Evolutionary conservation across 2,888 invertebrate genomes (phyloP).

Genomic region (Cephonodes hylas): DNA sequence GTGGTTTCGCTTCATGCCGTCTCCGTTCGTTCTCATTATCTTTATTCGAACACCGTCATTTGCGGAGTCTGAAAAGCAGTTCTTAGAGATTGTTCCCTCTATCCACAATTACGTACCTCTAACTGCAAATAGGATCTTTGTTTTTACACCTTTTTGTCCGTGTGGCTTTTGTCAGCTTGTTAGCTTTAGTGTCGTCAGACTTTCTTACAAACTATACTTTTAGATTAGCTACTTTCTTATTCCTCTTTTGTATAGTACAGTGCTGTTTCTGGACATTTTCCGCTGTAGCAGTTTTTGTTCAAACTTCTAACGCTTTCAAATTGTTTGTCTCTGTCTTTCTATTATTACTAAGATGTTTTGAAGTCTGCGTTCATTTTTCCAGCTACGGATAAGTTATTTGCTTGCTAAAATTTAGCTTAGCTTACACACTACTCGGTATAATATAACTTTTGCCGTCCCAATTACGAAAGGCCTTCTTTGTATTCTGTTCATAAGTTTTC

Average conservation of each 20-base stretch:
- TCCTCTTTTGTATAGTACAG: constrained; percentile 26
- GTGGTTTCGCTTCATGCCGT: constrained; percentile 22
- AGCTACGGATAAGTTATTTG: too few species aligned
- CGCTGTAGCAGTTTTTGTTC: neutral
- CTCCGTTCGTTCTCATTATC: constrained; percentile 38
- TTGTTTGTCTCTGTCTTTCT: neutral
- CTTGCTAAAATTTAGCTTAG: too few species aligned
- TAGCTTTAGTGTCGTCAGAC: constrained; percentile 7
- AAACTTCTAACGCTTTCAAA: neutral
- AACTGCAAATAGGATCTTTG: constrained; percentile 28
- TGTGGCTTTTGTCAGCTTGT: constrained; percentile 11
- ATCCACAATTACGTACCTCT: constrained; percentile 26
- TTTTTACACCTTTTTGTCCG: constrained; percentile 12
- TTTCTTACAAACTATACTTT: neutral
- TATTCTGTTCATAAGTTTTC: constrained; percentile 20
- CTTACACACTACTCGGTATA: neutral
- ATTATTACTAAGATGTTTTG: neutral
- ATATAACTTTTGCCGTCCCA: neutral
- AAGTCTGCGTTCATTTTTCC: too few species aligned
- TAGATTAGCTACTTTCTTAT: constrained; percentile 3
- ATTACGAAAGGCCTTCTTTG: neutral
- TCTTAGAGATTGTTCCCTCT: constrained; percentile 27
- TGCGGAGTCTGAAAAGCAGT: constrained; percentile 25
- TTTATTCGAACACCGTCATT: constrained; percentile 41
- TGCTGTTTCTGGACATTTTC: constrained; percentile 14